Conservation (phyloP, 1,140 invertebrate genomes). For the Zeugodacus cucurbitae region DNA sequence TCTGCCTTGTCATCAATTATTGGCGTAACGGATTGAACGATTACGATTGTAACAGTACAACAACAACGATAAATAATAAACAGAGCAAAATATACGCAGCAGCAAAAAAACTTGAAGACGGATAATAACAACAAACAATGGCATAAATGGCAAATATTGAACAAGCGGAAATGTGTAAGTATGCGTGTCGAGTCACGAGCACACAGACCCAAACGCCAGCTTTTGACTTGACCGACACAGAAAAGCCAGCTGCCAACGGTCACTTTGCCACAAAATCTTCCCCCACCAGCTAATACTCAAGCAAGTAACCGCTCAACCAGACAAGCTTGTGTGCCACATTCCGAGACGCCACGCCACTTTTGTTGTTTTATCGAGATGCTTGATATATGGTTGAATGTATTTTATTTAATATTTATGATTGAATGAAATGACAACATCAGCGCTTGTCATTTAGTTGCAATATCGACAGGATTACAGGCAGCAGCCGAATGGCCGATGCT, state of each 20-base stretch:
- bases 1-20: conserved; percentile 43
- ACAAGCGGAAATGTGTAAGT: background rate
- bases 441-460: conserved; percentile 35
- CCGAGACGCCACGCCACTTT: background rate
- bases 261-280: too few relatives aligned
- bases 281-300: background rate
- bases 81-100: background rate
- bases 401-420: conserved; percentile 41
- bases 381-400: background rate
- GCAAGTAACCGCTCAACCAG: background rate
- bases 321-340: background rate
- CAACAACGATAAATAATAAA: background rate
- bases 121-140: background rate
- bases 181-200: background rate
- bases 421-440: conserved; percentile 41
- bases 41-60: background rate
- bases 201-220: too few relatives aligned
- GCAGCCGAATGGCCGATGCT: background rate
- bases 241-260: too few relatives aligned
- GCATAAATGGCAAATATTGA: background rate
- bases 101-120: background rate
- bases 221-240: too few relatives aligned
- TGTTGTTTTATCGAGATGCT: background rate
- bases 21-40: conserved; percentile 21
- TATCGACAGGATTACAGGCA: conserved; percentile 19